Conservation (phyloP, 2,113 vertebrate genomes). For the Loxodonta africana region DNA sequence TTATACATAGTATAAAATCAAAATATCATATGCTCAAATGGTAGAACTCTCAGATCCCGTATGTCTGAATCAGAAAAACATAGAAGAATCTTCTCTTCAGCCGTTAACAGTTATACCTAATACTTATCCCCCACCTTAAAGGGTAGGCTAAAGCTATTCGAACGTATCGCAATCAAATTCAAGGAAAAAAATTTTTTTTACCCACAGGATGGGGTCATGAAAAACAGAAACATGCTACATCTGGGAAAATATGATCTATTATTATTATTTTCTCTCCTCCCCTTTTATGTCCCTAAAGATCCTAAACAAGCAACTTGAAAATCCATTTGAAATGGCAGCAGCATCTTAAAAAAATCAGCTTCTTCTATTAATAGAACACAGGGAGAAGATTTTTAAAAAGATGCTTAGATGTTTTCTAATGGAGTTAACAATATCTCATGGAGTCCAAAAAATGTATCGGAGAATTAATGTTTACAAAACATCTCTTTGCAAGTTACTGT, state of each 20-base stretch:
- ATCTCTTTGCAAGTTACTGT: neutral
- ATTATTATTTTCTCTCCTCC: neutral
- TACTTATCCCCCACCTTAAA: neutral
- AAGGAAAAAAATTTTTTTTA: conserved; percentile 1
- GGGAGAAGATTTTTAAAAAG: neutral
- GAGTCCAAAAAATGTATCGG: neutral
- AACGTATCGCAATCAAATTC: conserved; percentile 8
- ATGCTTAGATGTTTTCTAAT: conserved; percentile 18
- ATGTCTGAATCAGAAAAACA: neutral
- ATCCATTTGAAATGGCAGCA: neutral
- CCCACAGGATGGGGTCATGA: neutral
- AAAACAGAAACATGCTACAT: conserved; percentile 18
- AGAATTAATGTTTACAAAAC: neutral
- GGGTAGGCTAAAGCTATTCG: neutral
- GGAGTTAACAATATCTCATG: neutral
- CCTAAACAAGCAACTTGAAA: neutral
- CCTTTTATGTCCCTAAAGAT: neutral
- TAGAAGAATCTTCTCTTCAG: neutral
- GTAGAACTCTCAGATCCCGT: neutral
- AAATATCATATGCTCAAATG: neutral
- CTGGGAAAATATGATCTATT: conserved; percentile 1
- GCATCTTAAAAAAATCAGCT: neutral
- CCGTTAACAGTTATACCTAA: neutral
- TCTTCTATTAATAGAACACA: neutral
- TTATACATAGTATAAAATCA: neutral